Evolutionary conservation across 1,140 invertebrate species (phyloP), one percentile per base, ranked within the genome.

Genomic region (Drosophila cardini): DNA sequence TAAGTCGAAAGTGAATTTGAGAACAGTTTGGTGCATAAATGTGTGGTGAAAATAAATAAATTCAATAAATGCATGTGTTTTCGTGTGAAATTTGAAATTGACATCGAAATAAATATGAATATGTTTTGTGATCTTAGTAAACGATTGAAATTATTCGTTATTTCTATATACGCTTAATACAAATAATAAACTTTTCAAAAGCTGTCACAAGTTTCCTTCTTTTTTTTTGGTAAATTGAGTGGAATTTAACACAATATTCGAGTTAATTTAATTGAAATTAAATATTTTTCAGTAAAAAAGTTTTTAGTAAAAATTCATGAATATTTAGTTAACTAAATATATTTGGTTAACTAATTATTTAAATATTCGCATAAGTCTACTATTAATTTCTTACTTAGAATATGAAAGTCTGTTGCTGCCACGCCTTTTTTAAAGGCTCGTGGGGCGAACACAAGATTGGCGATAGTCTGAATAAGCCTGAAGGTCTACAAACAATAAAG

Each of bases 401-500:
- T 50, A 32, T 15, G 45, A 36, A 64, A 57, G 34, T 65, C 50
- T 34, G 53, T 57, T 65, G 72, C 40, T 48, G 18, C 48, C 42
- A 67, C 73, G 72, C 68, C 57, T 63, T 79, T 76, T 76, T 34
- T 11, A 76, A 79, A 79, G 26, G 13, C 13, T 0, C 21, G 32
- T 18, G 58, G 55, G 62, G 64, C 69, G 73, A 79, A 79, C 77
- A 76, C 77, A 79, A 72, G 50, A 38, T 67, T 73, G 73, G 73
- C 64, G n/a, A 57, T 30, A 42, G 36, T 67, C 52, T 34, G 18
- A 68, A 53, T 13, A 40, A 52, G 58, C 50, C 58, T 18, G 46
- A 32, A 7, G 8, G 43, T 30, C 42, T 55, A 15, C n/a, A 26
- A 56, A 55, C n/a, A n/a, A n/a, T n/a, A n/a, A n/a, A n/a, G n/a